Percentiles rank a stretch among this genome's conserved stretches.
Conservation (phyloP, 2,888 invertebrate genomes). For the Penaeus monodon region DNA sequence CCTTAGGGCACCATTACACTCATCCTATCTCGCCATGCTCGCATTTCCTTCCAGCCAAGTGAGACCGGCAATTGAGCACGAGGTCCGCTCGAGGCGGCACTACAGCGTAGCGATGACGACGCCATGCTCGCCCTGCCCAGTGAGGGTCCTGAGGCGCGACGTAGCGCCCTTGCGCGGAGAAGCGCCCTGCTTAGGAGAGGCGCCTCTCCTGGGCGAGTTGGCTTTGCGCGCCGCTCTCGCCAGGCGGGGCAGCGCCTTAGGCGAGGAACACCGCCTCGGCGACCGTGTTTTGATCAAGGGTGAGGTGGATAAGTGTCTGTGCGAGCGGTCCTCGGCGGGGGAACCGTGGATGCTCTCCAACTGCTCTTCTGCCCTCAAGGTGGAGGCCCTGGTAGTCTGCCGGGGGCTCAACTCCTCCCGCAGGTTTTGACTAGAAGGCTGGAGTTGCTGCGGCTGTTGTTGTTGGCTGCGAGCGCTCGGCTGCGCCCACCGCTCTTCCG, state of each 20-base stretch:
- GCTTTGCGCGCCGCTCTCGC: too few species aligned
- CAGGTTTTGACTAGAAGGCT: too few species aligned
- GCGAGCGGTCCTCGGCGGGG: too few species aligned
- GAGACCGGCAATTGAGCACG: too few species aligned
- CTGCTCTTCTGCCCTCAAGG: too few species aligned
- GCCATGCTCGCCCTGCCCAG: constrained; percentile 1
- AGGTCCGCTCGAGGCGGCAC: background rate
- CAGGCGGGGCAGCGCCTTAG: background rate
- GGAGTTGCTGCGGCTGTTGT: constrained; percentile 18
- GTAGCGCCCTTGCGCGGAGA: constrained; percentile 22
- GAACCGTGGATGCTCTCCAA: too few species aligned
- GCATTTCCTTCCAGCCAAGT: too few species aligned
- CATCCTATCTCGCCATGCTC: too few species aligned
- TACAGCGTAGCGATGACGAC: constrained; percentile 31
- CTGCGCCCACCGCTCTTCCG: constrained; percentile 48
- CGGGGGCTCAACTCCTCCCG: too few species aligned
- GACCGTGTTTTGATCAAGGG: constrained; percentile 19
- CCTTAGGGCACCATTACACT: too few species aligned
- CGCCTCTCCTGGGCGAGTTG: constrained; percentile 21
- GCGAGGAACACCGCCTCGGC: constrained; percentile 13
- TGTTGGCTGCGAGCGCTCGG: constrained; percentile 32
- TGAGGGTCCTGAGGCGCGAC: constrained; percentile 24
- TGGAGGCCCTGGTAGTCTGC: too few species aligned
- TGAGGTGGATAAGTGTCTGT: background rate
- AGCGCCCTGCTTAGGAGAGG: constrained; percentile 30